Base-by-base conservation (phyloP, 1,140 invertebrate genomes). In the Bilobella aurantiaca region DNA sequence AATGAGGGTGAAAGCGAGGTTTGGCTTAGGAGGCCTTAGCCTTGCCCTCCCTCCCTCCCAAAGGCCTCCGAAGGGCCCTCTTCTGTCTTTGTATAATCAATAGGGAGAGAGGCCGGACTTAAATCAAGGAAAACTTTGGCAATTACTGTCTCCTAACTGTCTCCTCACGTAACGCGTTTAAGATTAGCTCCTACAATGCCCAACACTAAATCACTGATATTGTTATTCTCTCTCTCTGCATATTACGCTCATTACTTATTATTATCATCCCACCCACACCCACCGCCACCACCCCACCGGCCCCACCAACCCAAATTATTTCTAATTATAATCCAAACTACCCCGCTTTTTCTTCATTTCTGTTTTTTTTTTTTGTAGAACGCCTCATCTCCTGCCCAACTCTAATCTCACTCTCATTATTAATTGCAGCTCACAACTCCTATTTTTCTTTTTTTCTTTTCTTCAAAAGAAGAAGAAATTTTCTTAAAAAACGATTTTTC, bases 41-140 rank as follows among this genome's bases (percentile, higher is more conserved):
- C 37, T 42, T 42, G 8, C n/a, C 37, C n/a, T 42, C 37, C 37
- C 37, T 42, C 37, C 37, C 37, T 42, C 37, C n/a, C 37, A n/a
- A n/a, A n/a, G n/a, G n/a, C n/a, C n/a, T n/a, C n/a, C n/a, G 23
- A 53, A 53, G 49, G 49, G 49, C 49, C 49, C 21, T 53, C 49
- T 23, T 53, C 14, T 53, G 49, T 53, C 49, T 53, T 53, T 53
- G 49, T 53, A 53, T 53, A 53, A 53, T 53, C 49, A 53, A 53
- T 53, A 53, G 14, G 14, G 49, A 23, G 25, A 23, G 49, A 53
- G 14, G 14, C 49, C 49, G 12, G 21, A 8, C 49, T 53, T 53
- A 53, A 53, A 53, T 53, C 49, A 53, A 53, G 49, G 49, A 53
- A 53, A 53, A 53, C 49, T 53, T 53, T 53, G 21, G 49, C 49